These are phyloP conservation scores for Eupsittula cactorum DNA, from an alignment of 2,113 vertebrate species.

Conservation along the genomic window DNA sequence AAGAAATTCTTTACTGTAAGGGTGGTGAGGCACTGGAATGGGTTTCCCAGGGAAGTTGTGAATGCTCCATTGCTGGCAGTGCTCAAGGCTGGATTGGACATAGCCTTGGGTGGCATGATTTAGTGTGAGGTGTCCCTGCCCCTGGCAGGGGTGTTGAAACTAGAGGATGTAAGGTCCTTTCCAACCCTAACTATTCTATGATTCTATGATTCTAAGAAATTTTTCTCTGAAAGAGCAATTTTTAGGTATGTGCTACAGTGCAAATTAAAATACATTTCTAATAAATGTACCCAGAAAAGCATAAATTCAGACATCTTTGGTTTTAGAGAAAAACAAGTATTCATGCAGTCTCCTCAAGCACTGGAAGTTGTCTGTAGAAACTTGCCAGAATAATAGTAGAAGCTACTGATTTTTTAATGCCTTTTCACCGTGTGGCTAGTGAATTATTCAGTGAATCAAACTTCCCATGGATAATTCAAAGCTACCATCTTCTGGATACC, in stretches of 20 bases:
- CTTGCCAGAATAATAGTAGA: background rate
- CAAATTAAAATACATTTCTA: background rate
- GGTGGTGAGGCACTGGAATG: no score
- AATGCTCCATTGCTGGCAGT: no score
- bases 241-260: background rate
- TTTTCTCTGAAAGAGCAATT: background rate
- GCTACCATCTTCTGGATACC: background rate
- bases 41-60: no score
- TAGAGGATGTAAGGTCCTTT: no score
- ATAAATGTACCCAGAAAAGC: background rate
- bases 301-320: background rate
- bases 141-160: no score
- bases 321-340: background rate
- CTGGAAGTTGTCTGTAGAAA: background rate
- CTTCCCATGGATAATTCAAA: constrained; percentile 48
- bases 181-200: no score
- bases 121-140: no score
- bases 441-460: constrained; percentile 52
- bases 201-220: background rate
- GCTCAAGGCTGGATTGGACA: no score
- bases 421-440: background rate
- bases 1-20: no score
- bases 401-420: constrained; percentile 26
- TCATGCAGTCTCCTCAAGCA: background rate
- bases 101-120: no score